A percentile compares a stretch with the other conserved stretches of the same genome.
Conservation (phyloP, 2,113 vertebrate genomes). For the Meleagris gallopavo region DNA sequence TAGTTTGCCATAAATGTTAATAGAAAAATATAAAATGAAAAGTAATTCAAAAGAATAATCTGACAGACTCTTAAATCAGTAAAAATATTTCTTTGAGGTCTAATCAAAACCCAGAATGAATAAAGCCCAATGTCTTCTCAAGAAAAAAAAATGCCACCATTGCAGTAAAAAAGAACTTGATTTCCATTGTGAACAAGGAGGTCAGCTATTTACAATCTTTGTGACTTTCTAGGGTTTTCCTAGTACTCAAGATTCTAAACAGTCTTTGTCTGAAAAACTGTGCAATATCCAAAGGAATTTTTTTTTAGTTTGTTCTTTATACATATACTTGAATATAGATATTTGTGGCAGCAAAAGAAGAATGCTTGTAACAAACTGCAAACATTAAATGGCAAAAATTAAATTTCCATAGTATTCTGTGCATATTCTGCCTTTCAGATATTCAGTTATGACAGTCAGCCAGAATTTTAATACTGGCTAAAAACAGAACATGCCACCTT, state of each 20-base stretch:
- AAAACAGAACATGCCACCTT: neutral
- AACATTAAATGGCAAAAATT: neutral
- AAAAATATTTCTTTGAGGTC: neutral
- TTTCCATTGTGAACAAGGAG: conserved; percentile 25
- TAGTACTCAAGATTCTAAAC: neutral
- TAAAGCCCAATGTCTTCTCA: neutral
- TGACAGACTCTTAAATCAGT: neutral
- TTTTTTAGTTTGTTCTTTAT: neutral
- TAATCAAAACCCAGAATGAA: neutral
- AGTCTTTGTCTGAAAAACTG: conserved; percentile 28
- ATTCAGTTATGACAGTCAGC: neutral
- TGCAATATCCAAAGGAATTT: neutral
- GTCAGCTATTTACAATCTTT: neutral
- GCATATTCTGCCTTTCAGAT: neutral
- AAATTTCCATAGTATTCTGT: neutral
- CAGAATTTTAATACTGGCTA: neutral
- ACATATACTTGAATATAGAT: neutral
- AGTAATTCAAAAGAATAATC: neutral
- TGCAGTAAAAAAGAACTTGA: conserved; percentile 1
- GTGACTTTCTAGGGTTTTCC: conserved; percentile 7
- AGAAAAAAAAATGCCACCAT: neutral
- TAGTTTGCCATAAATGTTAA: neutral
- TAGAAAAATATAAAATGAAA: neutral
- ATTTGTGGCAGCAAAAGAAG: neutral
- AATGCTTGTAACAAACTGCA: neutral